These are phyloP conservation scores for Periophthalmodon schlosseri DNA, from an alignment of 2,113 vertebrate species.

Conservation along the genomic window DNA sequence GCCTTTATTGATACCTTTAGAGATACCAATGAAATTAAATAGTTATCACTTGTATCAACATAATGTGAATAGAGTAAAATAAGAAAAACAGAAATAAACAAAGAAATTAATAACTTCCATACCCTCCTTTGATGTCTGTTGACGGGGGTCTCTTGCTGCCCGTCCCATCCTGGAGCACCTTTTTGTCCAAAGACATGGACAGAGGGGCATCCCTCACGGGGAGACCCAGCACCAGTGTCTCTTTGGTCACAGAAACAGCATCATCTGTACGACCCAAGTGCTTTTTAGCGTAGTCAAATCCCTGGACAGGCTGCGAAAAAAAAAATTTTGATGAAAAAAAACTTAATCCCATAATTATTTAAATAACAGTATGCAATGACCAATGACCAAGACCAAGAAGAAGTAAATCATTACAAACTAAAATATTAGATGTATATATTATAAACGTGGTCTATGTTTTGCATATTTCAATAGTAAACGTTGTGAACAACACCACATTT, in stretches of 20 bases:
- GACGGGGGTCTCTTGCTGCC: conserved; percentile 89
- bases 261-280: conserved; percentile 94
- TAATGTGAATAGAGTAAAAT: neutral
- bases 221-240: conserved; percentile 89
- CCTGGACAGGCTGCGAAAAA: conserved; percentile 89
- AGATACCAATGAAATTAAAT: neutral
- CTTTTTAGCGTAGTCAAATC: conserved; percentile 98
- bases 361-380: neutral
- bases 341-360: neutral
- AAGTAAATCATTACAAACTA: too few relatives aligned
- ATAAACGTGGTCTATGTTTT: too few relatives aligned
- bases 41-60: neutral
- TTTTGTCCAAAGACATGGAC: conserved; percentile 86
- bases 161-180: conserved; percentile 86
- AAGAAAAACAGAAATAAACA: neutral
- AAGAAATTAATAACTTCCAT: conserved; percentile 15
- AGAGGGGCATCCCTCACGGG: conserved; percentile 86
- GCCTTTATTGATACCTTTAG: neutral
- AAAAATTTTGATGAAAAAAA: neutral
- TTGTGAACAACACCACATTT: too few relatives aligned
- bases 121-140: conserved; percentile 92
- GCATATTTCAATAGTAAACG: too few relatives aligned
- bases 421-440: too few relatives aligned
- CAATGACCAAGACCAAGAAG: too few relatives aligned
- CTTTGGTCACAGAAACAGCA: conserved; percentile 88